These are phyloP conservation scores for Exephanes ischioxanthus DNA, from an alignment of 2,888 invertebrate genomes.

Conservation along the genomic window DNA sequence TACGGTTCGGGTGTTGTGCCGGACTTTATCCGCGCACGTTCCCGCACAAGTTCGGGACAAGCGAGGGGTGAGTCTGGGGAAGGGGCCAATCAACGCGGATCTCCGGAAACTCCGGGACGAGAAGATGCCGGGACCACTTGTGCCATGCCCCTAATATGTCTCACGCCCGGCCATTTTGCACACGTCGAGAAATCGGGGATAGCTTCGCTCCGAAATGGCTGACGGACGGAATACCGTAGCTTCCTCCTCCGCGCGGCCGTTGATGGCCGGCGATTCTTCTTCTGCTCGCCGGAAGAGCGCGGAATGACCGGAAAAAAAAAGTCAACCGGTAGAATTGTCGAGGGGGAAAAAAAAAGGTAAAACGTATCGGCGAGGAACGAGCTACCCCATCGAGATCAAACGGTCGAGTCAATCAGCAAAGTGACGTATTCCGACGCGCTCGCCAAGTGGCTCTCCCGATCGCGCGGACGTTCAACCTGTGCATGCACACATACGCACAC, in stretches of 20 bases:
- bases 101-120: conserved; percentile 35
- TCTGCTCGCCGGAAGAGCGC: conserved; percentile 4
- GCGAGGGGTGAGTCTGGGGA: not conserved
- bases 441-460: conserved; percentile 23
- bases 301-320: conserved; percentile 11
- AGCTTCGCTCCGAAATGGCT: conserved; percentile 18
- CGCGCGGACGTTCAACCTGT: conserved; percentile 18
- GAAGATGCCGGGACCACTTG: conserved; percentile 35
- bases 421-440: conserved; percentile 30
- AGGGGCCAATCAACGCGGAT: conserved; percentile 42
- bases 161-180: conserved; percentile 34
- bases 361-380: not conserved
- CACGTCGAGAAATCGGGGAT: conserved; percentile 19
- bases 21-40: conserved; percentile 40
- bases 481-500: not conserved
- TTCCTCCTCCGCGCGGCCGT: conserved; percentile 7
- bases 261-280: conserved; percentile 39
- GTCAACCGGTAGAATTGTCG: conserved; percentile 23
- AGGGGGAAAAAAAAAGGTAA: not conserved
- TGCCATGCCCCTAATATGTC: conserved; percentile 37
- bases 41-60: not conserved
- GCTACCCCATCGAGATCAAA: conserved; percentile 47
- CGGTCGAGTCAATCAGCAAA: conserved; percentile 54
- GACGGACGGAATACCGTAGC: conserved; percentile 3
- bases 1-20: not conserved